Base-by-base conservation (phyloP, 2,797 vertebrate genomes). In the Pachyuromys duprasi region DNA sequence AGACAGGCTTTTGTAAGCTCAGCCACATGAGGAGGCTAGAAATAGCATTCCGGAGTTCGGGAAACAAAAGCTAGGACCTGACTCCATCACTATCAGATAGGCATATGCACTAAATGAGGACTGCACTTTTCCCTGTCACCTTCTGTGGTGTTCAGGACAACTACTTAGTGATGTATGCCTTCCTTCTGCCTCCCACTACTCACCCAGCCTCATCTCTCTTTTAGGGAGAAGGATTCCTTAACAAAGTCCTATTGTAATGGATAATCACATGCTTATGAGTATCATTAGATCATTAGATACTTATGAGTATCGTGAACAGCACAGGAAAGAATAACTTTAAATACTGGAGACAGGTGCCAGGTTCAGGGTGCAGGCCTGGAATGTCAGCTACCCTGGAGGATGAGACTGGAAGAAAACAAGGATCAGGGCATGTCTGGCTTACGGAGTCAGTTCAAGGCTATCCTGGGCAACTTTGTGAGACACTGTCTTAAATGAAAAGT, bases 261-360 rank as follows among this genome's bases (percentile, higher is more conserved):
- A 42, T 80, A 90, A 57, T n/a, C 70, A 83, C 42, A 84, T n/a
- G 55, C 36, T n/a, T 49, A 53, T 42, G 36, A 76, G 33, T 76
- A 65, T 57, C 65, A 18, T 28, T 62, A 90, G 79, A 65, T 57
- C 70, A 24, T 28, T 62, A 90, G 79, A 49, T 49, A 49, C 49
- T 49, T 11, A 49, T 49, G 49, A 49, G 49, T 49, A 49, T 49
- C 82, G 72, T 49, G 42, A 60, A 67, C 69, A 60, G 42, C 28
- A 36, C 13, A 90, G 42, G 33, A 74, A 84, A 87, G 17, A 79
- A 86, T 33, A 90, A 75, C 39, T 91, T 91, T 75, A 95, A 74
- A 90, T 89, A 90, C 53, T 2, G 12, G 28, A 92, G 45, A 91
- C 36, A 79, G 14, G 14, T n/a, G 83, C 45, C 63, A 49, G 45